phyloP scores from a whole-genome alignment of 2,797 vertebrate species.

The Aeoliscus strigatus region DNA sequence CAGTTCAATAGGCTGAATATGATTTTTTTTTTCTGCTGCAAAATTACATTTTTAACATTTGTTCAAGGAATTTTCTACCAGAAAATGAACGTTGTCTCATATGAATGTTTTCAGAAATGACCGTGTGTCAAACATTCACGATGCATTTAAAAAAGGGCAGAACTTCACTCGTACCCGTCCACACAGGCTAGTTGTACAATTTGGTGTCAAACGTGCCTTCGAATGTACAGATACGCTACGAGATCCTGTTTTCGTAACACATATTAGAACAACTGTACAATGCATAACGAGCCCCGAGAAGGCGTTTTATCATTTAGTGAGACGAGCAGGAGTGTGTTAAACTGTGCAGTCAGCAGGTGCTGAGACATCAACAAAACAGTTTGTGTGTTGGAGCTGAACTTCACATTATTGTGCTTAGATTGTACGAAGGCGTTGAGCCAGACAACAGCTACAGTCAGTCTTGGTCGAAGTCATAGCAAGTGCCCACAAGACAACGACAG shows the following conservation, averaged over 20 bases:
- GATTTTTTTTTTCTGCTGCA: slow-evolving; percentile 8
- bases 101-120: too few relatives aligned
- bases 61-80: too few relatives aligned
- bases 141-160: too few relatives aligned
- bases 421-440: slow-evolving; percentile 28
- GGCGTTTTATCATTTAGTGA: slow-evolving; percentile 9
- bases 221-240: too few relatives aligned
- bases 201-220: slow-evolving; percentile 2
- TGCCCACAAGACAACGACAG: not conserved
- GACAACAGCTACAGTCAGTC: slow-evolving; percentile 19
- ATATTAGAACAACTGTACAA: slow-evolving; percentile 27
- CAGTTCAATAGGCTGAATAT: not conserved
- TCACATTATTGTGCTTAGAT: slow-evolving; percentile 36
- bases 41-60: not conserved
- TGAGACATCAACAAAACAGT: slow-evolving; percentile 21
- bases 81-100: too few relatives aligned
- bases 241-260: slow-evolving; percentile 11
- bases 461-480: slow-evolving; percentile 28
- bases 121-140: too few relatives aligned
- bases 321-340: slow-evolving; percentile 6
- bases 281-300: not conserved
- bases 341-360: slow-evolving; percentile 44
- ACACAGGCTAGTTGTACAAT: slow-evolving; percentile 4
- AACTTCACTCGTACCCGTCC: slow-evolving; percentile 10
- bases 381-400: slow-evolving; percentile 12